A percentile compares a stretch with the other conserved stretches of the same genome.
Conservation (phyloP, 2,113 vertebrate genomes). For the Poicephalus meyeri region DNA sequence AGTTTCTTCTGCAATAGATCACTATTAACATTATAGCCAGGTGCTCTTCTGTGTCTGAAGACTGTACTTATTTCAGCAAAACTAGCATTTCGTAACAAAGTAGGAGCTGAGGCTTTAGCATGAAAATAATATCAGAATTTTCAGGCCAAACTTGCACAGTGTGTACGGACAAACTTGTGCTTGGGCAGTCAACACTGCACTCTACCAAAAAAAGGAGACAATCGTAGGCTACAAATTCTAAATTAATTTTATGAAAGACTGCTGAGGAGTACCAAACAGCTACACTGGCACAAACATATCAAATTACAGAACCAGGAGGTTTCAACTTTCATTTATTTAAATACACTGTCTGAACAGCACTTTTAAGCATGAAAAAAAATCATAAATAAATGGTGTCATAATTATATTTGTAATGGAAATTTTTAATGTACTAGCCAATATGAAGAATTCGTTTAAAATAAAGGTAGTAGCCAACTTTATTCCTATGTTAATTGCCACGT, state of each 20-base stretch:
- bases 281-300: background rate
- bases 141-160: background rate
- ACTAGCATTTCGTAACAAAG: background rate
- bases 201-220: background rate
- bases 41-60: background rate
- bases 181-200: background rate
- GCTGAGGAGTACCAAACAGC: background rate
- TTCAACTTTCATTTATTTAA: background rate
- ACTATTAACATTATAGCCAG: background rate
- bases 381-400: background rate
- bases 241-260: background rate
- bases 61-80: background rate
- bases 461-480: conserved; percentile 6
- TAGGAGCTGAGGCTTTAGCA: background rate
- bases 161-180: background rate
- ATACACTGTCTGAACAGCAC: background rate
- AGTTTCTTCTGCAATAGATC: background rate
- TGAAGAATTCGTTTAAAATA: background rate
- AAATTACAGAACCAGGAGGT: background rate
- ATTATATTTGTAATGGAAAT: conserved; percentile 22
- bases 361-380: background rate
- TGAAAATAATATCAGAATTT: background rate
- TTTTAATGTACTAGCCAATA: background rate
- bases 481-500: conserved; percentile 7
- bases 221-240: background rate